Evolutionary conservation across 2,797 vertebrate species (phyloP).

Genomic region (Trachurus trachurus): DNA sequence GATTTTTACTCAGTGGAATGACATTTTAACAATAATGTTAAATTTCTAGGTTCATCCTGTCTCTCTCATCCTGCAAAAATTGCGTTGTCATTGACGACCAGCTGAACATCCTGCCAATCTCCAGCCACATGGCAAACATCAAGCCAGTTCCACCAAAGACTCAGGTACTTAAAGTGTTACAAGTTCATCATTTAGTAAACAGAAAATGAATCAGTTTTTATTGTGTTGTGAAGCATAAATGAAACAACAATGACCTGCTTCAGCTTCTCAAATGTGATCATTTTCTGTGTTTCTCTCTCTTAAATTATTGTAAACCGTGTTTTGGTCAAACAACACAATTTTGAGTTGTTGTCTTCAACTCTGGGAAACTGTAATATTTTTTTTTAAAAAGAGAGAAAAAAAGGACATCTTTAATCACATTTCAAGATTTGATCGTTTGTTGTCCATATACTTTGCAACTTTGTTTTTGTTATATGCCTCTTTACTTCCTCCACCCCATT

Average conservation of each 20-base stretch:
- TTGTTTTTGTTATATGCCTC: not conserved
- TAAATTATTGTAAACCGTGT: not conserved
- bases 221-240: not conserved
- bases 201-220: not conserved
- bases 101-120: constrained; percentile 95
- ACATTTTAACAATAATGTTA: not conserved
- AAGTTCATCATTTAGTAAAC: not conserved
- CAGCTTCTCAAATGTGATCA: not conserved
- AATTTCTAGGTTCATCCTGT: constrained; percentile 92
- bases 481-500: constrained; percentile 12
- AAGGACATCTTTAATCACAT: no score
- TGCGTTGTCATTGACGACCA: constrained; percentile 97
- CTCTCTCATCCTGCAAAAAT: constrained; percentile 94
- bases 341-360: not conserved
- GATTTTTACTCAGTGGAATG: not conserved
- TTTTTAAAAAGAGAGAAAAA: no score
- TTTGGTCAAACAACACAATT: not conserved
- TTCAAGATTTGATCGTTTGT: not conserved
- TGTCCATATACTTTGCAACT: not conserved
- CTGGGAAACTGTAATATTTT: not conserved
- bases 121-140: constrained; percentile 92
- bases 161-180: constrained; percentile 79
- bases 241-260: not conserved
- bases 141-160: constrained; percentile 91
- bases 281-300: not conserved